Evolutionary conservation across 1,140 invertebrate species (phyloP), one percentile per base, ranked within the genome.

Genomic region (Agrilus planipennis): DNA sequence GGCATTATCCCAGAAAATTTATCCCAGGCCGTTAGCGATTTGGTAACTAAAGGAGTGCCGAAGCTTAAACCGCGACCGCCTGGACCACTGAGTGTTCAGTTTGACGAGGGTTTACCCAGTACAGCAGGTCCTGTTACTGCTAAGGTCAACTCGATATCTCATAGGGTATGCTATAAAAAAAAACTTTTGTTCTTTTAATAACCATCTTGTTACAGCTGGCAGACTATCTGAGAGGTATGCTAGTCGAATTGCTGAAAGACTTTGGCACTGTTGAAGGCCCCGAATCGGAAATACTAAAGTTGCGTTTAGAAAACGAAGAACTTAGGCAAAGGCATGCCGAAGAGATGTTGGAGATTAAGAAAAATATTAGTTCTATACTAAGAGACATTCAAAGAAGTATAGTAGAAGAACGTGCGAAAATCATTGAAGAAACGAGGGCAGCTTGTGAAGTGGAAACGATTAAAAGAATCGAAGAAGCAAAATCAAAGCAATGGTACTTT

Each of bases 401-500:
- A 47, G 73, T 80, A 41, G 69, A 72, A 14, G 82, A 87, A 47
- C 75, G 76, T 41, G 64, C 75, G 22, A 64, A 73, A 23, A 55
- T 72, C 7, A 47, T 81, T 1, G 63, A 70, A 21, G 76, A 82
- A 34, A 60, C 76, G 11, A 69, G 71, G 28, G 65, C 69, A 16
- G 69, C 75, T 44, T 69, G 69, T 16, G 75, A 81, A 40, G 54
- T 68, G 4, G 80, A 86, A 35, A 71, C 74, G 32, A 55, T 74
- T 42, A 70, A 72, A 23, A 71, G 72, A n/a, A 67, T 88, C 1
- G 75, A 79, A 34, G 81, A 85, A 46, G 73, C 78, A 0, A 89
- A 89, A 62, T 73, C 70, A 22, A 87, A 86, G 58, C 83, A 87
- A 55, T 89, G 89, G 89, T 58, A 44, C 30, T 11, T n/a, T 20